Base-by-base conservation (phyloP, 2,797 vertebrate species). In the Labeo calbasu region DNA sequence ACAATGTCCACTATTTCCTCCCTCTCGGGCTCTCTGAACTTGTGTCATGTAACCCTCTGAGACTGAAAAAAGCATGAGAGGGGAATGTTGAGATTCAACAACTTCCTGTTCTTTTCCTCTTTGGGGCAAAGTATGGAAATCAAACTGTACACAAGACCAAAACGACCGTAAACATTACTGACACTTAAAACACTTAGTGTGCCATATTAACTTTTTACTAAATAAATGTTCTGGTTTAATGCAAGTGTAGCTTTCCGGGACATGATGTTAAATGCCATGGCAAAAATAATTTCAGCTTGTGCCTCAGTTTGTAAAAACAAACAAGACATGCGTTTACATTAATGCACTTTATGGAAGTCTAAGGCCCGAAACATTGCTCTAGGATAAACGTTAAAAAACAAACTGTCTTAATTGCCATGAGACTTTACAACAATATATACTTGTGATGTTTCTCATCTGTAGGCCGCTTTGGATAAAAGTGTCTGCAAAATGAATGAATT, bases 51-150 rank as follows among this genome's bases (percentile, higher is more conserved):
- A 83, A 61, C 71, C 84, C 85, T 70, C 50, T 57, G 87, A 75
- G 70, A 88, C n/a, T n/a, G 55, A 68, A 83, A 63, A 75, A 86
- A 75, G 5, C 21, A 84, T 32, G 61, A 77, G 69, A 78, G 28
- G 68, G 77, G 55, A 85, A 80, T 85, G 84, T 79, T 82, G 89
- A 61, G 86, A 88, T 83, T 82, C 87, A 92, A 90, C 81, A 81
- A 93, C 90, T 94, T 94, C 94, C 92, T 91, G 88, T 83, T 19
- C 53, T 81, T 89, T 90, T 88, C 79, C 83, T 84, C 79, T 88
- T 75, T 59, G 48, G 72, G 82, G 81, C 63, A 79, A 76, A 75
- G 66, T 50, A 68, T 66, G 68, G 51, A 69, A 59, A 43, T 53
- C 77, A 68, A 43, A 78, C 55, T 73, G 61, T 66, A 81, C 83